These are phyloP conservation scores for Sepioteuthis lessoniana DNA, from an alignment of 2,888 invertebrate species.

Conservation along the genomic window DNA sequence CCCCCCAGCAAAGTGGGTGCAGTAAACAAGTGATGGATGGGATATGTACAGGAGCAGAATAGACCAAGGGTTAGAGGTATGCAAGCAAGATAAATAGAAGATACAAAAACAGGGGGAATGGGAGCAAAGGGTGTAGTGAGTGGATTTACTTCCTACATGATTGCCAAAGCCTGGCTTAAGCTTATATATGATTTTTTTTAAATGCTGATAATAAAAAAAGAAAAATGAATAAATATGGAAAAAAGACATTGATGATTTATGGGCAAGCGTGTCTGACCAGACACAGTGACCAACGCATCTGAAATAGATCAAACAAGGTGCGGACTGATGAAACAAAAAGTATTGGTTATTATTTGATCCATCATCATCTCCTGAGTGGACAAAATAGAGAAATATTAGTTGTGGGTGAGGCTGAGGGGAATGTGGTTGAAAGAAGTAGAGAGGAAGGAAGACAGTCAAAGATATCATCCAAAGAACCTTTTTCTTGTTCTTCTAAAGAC, in stretches of 20 bases:
- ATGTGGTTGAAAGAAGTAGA: background rate
- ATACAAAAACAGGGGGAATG: background rate
- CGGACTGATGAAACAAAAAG: constrained; percentile 33
- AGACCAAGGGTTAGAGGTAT: background rate
- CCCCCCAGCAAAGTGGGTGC: constrained; percentile 18
- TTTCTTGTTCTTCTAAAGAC: background rate
- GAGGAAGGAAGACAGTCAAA: background rate
- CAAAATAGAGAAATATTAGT: background rate
- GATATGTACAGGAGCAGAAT: background rate
- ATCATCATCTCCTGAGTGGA: background rate
- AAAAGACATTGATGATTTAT: background rate
- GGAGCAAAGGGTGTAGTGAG: background rate
- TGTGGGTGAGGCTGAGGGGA: background rate
- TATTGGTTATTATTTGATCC: constrained; percentile 13
- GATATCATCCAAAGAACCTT: background rate
- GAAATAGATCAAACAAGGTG: constrained; percentile 23
- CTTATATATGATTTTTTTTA: background rate
- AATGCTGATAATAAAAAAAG: background rate
- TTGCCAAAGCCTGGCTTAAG: background rate
- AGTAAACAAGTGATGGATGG: background rate
- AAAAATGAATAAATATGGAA: background rate
- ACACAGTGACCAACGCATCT: background rate
- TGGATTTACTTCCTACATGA: background rate
- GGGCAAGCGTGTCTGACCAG: background rate
- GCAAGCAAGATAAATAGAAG: background rate